Evolutionary conservation across 2,888 invertebrate genomes (phyloP), one percentile per base, ranked within the genome.

Genomic region (Drosophila vallismaia): DNA sequence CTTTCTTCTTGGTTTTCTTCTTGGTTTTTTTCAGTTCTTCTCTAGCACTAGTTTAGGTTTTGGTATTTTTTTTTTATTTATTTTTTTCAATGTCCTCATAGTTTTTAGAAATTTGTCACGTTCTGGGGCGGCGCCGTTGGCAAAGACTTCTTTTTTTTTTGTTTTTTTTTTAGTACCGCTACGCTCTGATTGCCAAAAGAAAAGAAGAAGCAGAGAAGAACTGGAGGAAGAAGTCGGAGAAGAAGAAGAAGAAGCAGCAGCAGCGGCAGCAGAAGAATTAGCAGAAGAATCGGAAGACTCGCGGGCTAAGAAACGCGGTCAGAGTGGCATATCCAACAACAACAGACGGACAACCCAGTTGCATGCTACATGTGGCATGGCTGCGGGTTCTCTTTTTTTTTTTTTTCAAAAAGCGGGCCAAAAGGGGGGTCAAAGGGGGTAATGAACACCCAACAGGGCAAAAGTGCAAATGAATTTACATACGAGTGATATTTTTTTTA

Each of bases 41-140:
- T 36, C n/a, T 2, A 36, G n/a, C 36, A 36, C 36, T 36, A 12
- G 26, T 14, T 55, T 28, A 12, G 24, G 3, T 45, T 45, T 42
- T 31, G 29, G 19, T 49, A 38, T 49, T 19, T 33, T 44, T 14
- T 19, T 19, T 19, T 2, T 19, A 2, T 19, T 19, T n/a, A n/a
- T n/a, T n/a, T 59, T 57, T 28, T 8, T 33, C 8, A 14, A 14
- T 46, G 12, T 12, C 14, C 40, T 14, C 36, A 31, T 46, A 63
- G 48, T 75, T 85, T 85, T 84, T 53, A 71, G 67, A 85, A 85
- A 88, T 87, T 85, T 86, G 88, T 85, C 88, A 85, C 84, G 88
- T 88, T 88, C 68, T 58, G 40, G 50, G 70, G 52, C 54, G 70
- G 72, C 72, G 50, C 45, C 73, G 49, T 54, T 54, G 75, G 75